phyloP scores from a whole-genome alignment of 1,140 invertebrate species.

The Bicyclus anynana region DNA sequence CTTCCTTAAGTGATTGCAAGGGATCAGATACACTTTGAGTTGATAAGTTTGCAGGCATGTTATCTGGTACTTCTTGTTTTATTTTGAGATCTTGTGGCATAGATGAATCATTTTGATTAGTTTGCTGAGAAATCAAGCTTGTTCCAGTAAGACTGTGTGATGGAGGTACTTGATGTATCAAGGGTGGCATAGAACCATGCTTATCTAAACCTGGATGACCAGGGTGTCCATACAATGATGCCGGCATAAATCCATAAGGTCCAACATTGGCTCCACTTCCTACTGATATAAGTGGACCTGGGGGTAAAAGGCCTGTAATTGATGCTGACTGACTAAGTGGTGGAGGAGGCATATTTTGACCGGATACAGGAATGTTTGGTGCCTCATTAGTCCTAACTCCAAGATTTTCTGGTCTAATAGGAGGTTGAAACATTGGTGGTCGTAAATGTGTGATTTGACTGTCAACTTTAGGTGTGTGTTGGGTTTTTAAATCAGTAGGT shows the following conservation, averaged over 20 bases:
- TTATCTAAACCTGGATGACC: slow-evolving; percentile 65
- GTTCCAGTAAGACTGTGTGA: slow-evolving; percentile 58
- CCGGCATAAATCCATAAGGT: slow-evolving; percentile 78
- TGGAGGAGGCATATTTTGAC: slow-evolving; percentile 62
- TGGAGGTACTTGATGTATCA: slow-evolving; percentile 77
- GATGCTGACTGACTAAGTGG: slow-evolving; percentile 76
- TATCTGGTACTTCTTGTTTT: slow-evolving; percentile 84
- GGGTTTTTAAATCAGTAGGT: slow-evolving; percentile 67
- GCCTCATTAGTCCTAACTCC: slow-evolving; percentile 55
- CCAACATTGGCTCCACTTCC: slow-evolving; percentile 69
- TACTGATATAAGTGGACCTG: slow-evolving; percentile 78
- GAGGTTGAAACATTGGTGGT: slow-evolving; percentile 66
- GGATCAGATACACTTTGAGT: slow-evolving; percentile 82
- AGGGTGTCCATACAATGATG: slow-evolving; percentile 61
- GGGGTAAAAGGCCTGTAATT: slow-evolving; percentile 74
- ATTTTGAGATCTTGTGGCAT: slow-evolving; percentile 88
- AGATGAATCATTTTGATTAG: slow-evolving; percentile 73
- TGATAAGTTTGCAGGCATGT: slow-evolving; percentile 66
- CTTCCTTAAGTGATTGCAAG: slow-evolving; percentile 86
- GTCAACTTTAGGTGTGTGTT: slow-evolving; percentile 57
- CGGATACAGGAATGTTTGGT: slow-evolving; percentile 45
- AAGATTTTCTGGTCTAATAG: slow-evolving; percentile 66
- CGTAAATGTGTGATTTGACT: slow-evolving; percentile 59
- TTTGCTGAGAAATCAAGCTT: slow-evolving; percentile 48
- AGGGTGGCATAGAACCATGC: slow-evolving; percentile 60